Evolutionary conservation across 2,888 invertebrate genomes (phyloP), one percentile per base, ranked within the genome.

Genomic region (Morinoia aosen): DNA sequence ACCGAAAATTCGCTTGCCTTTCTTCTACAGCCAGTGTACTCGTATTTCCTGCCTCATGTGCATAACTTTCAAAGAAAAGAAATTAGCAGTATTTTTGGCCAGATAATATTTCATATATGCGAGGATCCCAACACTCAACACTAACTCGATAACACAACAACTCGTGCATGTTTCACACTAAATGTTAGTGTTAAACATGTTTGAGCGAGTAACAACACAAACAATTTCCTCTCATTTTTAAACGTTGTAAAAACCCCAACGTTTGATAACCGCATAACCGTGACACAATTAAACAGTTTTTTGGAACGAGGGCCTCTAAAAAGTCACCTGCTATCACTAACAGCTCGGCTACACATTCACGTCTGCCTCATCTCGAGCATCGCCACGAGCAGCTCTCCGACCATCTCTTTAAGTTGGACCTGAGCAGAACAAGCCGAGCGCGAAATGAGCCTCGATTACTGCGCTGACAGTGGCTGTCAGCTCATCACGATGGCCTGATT

Each of bases 391-490:
- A 33, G 76, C 76, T 33, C 25, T 33, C 25, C 76, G 2, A 33
- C 76, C 33, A 33, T 14, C 90, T 90, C 12, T 40, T 48, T 40
- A 90, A 90, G 48, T 40, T 90, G 48, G 88, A 33, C 1, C 48
- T 14, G 25, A 16, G 40, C 4, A 39, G 25, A 90, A 39, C 40
- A 39, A 90, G 48, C 90, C 90, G 40, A 14, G 90, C 90, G 90
- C 33, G 48, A 90, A 90, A 90, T 90, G 40, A 90, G 90, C 19
- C 90, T 90, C 48, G 40, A 90, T 90, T 48, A 48, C 90, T 90
- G 90, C 76, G 76, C 76, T 76, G 76, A 76, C 76, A 76, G 76
- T 76, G 25, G 25, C 76, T 76, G 76, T 76, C 76, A 33, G 33
- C 76, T 19, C 76, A 76, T 76, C 76, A 33, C 76, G 76, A 76